Evolutionary conservation across 2,888 invertebrate species (phyloP), one percentile per base, ranked within the genome.

Genomic region (Rhyacophila evoluta): DNA sequence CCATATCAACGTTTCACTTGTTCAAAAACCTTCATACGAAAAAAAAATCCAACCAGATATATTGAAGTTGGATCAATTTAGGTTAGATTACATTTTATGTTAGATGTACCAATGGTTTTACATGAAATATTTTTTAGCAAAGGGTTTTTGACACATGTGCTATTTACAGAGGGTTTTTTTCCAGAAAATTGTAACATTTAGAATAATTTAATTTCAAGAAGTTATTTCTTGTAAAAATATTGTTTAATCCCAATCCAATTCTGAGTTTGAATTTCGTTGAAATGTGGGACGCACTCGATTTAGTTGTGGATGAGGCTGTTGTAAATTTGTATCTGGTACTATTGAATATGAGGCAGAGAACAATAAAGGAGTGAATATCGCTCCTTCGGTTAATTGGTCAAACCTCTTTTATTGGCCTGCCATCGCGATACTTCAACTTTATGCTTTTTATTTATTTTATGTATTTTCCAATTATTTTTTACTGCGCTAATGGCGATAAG

Each of bases 311-410:
- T 28, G 39, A 38, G 36, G 55, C 41, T 68, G 79, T 77, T 79
- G 39, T 77, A 79, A 81, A 77, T 77, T 76, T 37, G 75, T 81
- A 29, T 11, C 70, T 79, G 28, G 69, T 39, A 55, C 67, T 33
- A 72, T 76, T 36, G 70, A 74, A 67, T 15, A 33, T 37, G 37
- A 74, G 15, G 70, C 69, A 36, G 75, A 69, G 33, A 19, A 19
- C 74, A 74, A 78, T 81, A 81, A 81, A 81, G 74, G 38, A 19
- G 73, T 77, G 72, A 72, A 74, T 80, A 81, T 81, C 76, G 69
- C 71, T 67, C 41, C 70, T 74, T 25, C 38, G 37, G 69, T 81
- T 81, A 81, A 81, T 81, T 81, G 81, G 78, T 70, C 76, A 73
- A 76, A 77, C 81, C 78, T 79, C 68, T 76, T 77, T 80, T 81